Conservation (phyloP, 2,797 vertebrate genomes). For the Platyrinchus mystaceus region DNA sequence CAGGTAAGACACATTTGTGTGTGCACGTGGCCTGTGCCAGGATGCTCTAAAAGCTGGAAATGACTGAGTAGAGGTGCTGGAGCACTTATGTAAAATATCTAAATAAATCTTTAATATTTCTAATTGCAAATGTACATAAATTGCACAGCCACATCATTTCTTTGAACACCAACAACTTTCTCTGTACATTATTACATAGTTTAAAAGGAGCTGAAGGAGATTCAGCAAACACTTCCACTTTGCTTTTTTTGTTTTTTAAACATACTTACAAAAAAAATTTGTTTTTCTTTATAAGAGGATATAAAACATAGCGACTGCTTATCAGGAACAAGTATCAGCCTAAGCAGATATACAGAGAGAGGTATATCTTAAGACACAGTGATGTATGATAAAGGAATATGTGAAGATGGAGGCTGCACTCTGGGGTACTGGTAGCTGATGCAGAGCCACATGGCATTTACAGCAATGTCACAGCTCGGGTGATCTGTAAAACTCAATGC, state of each 20-base stretch:
- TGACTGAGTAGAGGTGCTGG: constrained; percentile 23
- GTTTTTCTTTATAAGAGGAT: constrained; percentile 79
- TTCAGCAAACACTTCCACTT: constrained; percentile 84
- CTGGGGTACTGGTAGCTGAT: background rate
- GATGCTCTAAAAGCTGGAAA: background rate
- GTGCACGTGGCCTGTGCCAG: background rate
- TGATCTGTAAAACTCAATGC: background rate
- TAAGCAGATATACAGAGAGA: constrained; percentile 65
- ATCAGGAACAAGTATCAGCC: constrained; percentile 74
- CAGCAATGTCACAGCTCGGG: constrained; percentile 35
- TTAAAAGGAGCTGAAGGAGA: constrained; percentile 82
- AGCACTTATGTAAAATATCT: constrained; percentile 90
- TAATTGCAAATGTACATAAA: constrained; percentile 99
- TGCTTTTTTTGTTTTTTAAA: constrained; percentile 83
- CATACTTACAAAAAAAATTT: constrained; percentile 91
- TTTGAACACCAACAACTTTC: constrained; percentile 88
- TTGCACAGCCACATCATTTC: constrained; percentile 93
- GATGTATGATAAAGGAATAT: constrained; percentile 53
- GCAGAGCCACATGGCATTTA: constrained; percentile 37
- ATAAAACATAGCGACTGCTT: constrained; percentile 93
- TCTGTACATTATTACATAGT: constrained; percentile 97
- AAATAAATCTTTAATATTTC: constrained; percentile 99
- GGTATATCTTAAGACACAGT: constrained; percentile 68
- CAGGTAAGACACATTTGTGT: accelerated
- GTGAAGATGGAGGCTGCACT: constrained; percentile 40